These are phyloP conservation scores for Watsonalla binaria DNA, from an alignment of 2,888 invertebrate genomes.

Conservation along the genomic window DNA sequence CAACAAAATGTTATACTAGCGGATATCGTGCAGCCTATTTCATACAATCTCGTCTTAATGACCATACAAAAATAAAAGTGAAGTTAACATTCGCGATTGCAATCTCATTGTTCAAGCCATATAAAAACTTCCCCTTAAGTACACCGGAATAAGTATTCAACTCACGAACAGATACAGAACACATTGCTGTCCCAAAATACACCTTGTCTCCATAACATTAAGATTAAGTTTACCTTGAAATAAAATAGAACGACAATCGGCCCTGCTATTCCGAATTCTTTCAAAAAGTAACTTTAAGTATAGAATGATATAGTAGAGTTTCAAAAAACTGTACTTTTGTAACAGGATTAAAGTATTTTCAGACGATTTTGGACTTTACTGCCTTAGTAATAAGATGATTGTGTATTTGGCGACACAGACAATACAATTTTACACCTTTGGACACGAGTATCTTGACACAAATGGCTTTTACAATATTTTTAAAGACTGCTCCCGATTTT, in stretches of 20 bases:
- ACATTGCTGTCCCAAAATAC: slow-evolving; percentile 4
- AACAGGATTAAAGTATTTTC: slow-evolving; percentile 5
- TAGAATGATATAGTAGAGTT: neutral
- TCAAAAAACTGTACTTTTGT: neutral
- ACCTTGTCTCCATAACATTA: slow-evolving; percentile 3
- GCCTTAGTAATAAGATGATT: slow-evolving; percentile 8
- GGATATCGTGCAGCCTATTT: neutral
- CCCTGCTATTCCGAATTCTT: neutral
- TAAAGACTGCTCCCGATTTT: slow-evolving; percentile 35
- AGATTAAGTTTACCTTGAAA: slow-evolving; percentile 2
- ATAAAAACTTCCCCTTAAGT: slow-evolving; percentile 35
- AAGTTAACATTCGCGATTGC: slow-evolving; percentile 23
- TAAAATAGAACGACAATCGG: neutral
- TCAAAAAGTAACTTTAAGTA: neutral
- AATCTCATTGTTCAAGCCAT: slow-evolving; percentile 36
- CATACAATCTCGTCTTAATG: neutral
- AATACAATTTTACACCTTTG: slow-evolving; percentile 50
- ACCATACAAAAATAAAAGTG: slow-evolving; percentile 2
- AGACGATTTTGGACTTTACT: slow-evolving; percentile 15
- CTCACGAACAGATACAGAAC: slow-evolving; percentile 42
- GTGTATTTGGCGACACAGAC: slow-evolving; percentile 23
- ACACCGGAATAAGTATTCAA: slow-evolving; percentile 33
- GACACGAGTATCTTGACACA: slow-evolving; percentile 33
- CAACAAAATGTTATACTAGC: no score
- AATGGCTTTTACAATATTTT: slow-evolving; percentile 27